A percentile compares a stretch with the other conserved stretches of the same genome.
These are phyloP conservation scores for Urocyon cinereoargenteus DNA, from an alignment of 2,797 vertebrate genomes.

Conservation along the genomic window DNA sequence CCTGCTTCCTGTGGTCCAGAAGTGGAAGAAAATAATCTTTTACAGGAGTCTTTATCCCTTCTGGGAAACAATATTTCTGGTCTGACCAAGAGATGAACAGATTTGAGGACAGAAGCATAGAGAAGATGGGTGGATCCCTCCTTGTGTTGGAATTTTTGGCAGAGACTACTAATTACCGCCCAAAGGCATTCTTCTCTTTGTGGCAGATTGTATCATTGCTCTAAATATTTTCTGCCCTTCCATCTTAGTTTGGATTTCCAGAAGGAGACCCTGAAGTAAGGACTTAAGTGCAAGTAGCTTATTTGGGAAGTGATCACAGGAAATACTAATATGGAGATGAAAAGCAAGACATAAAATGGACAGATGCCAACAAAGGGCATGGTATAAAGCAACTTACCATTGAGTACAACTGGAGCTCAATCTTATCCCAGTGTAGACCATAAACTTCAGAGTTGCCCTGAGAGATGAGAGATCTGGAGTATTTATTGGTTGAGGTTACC, in stretches of 20 bases:
- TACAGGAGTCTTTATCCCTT: neutral
- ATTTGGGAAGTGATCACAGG: neutral
- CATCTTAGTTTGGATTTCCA: neutral
- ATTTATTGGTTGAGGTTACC: neutral
- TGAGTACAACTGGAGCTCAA: neutral
- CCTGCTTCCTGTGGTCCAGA: constrained; percentile 38
- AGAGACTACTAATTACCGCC: neutral
- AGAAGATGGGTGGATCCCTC: neutral
- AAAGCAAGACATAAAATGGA: neutral
- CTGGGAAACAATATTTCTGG: neutral
- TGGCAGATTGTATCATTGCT: neutral
- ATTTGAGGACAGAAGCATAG: constrained; percentile 8
- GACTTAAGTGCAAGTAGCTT: neutral
- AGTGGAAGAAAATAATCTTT: constrained; percentile 9
- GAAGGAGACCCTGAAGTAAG: neutral
- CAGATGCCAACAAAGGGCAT: neutral
- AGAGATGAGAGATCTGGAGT: neutral
- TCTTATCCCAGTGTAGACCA: neutral
- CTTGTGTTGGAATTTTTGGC: neutral
- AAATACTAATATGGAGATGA: neutral
- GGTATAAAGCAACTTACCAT: neutral
- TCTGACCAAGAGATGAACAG: neutral
- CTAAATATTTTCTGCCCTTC: constrained; percentile 43
- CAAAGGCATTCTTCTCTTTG: constrained; percentile 1
- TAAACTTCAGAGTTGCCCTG: neutral